These are phyloP conservation scores for Caprella mutica DNA, from an alignment of 2,888 invertebrate genomes.

Conservation along the genomic window DNA sequence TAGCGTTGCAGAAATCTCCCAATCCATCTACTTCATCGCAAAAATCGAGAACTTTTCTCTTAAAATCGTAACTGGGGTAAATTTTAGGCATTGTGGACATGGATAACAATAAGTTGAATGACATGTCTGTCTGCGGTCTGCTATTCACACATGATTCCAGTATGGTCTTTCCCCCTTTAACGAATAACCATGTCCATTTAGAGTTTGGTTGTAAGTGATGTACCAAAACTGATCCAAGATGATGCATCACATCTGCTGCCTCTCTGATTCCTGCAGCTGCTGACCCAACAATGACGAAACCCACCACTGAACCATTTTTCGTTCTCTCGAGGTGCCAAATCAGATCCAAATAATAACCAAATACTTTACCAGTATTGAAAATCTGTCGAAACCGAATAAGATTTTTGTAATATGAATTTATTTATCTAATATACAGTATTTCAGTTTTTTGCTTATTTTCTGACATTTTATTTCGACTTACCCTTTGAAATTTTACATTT, in stretches of 20 bases:
- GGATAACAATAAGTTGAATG: too few species aligned
- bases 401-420: too few species aligned
- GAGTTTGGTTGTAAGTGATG: conserved; percentile 14
- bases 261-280: conserved; percentile 11
- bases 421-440: too few species aligned
- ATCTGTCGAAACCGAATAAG: conserved; percentile 20
- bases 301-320: conserved; percentile 21
- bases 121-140: too few species aligned
- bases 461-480: too few species aligned
- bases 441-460: too few species aligned
- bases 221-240: conserved; percentile 23
- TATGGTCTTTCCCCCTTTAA: conserved; percentile 30
- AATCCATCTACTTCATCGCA: conserved; percentile 21
- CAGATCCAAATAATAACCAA: conserved; percentile 27
- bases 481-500: too few species aligned
- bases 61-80: conserved; percentile 11
- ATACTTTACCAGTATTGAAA: conserved; percentile 20
- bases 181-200: conserved; percentile 30
- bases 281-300: conserved; percentile 15
- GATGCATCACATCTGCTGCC: not conserved
- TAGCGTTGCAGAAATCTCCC: conserved; percentile 25
- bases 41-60: too few species aligned
- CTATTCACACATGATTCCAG: too few species aligned
- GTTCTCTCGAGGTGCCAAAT: conserved; percentile 21
- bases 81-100: conserved; percentile 10